Conservation (phyloP, 1,140 invertebrate species). For the Hestina assimilis region DNA sequence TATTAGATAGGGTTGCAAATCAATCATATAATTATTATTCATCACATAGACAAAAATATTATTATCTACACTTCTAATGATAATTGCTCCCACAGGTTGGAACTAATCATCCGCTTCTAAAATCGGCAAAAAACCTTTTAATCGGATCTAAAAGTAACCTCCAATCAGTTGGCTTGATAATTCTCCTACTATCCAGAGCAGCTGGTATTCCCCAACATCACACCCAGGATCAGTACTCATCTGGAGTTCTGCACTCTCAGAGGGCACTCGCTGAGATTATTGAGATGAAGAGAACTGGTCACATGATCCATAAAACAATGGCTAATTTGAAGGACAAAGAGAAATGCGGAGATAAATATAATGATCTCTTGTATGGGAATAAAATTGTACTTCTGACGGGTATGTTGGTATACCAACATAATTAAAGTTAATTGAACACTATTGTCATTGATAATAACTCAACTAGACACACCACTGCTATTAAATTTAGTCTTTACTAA, state of each 20-base stretch:
- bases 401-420: no score
- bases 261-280: conserved; percentile 92
- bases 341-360: conserved; percentile 50
- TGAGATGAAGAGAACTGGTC: conserved; percentile 96
- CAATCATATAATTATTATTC: no score
- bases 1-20: no score
- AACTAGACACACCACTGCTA: no score
- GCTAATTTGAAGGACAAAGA: conserved; percentile 83
- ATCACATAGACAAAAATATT: no score
- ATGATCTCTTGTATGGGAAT: conserved; percentile 85
- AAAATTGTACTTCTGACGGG: conserved; percentile 94
- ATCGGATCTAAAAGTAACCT: conserved; percentile 83
- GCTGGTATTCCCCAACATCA: conserved; percentile 58
- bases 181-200: conserved; percentile 91
- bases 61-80: no score
- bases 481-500: no score
- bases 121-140: conserved; percentile 63
- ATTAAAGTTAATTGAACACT: no score
- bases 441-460: no score
- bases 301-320: conserved; percentile 93
- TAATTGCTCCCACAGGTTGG: conserved; percentile 40
- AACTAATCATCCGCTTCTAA: conserved; percentile 64
- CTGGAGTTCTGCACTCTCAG: conserved; percentile 78
- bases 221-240: conserved; percentile 47
- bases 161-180: conserved; percentile 91